Conservation (phyloP, 2,797 vertebrate species). For the Lophotriccus pileatus region DNA sequence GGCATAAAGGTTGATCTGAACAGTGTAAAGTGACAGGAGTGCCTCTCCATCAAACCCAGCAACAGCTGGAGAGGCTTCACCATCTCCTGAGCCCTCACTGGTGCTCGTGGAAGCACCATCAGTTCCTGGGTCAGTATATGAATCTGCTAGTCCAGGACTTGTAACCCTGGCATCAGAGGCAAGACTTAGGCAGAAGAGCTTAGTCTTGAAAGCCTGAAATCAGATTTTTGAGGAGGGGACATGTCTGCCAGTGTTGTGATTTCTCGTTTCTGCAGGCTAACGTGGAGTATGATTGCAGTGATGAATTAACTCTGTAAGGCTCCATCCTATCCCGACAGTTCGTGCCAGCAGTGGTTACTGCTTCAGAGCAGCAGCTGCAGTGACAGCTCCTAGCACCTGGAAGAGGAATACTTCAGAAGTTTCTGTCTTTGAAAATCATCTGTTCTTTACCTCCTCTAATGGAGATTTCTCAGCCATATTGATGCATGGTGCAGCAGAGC, state of each 20-base stretch:
- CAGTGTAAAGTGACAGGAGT: neutral
- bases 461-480: neutral
- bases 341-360: neutral
- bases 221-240: neutral
- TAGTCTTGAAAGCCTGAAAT: neutral
- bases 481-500: rapidly evolving
- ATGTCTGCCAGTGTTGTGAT: neutral
- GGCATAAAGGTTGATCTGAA: neutral
- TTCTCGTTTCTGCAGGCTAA: neutral
- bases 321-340: neutral
- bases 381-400: rapidly evolving
- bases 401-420: neutral
- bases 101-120: neutral
- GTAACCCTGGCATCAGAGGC: neutral
- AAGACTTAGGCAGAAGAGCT: neutral
- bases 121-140: neutral
- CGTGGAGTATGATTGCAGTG: neutral
- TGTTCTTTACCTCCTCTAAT: neutral
- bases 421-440: neutral
- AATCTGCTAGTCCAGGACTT: neutral
- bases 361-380: neutral
- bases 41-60: neutral
- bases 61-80: neutral
- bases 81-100: neutral
- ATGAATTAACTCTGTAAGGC: neutral